These are phyloP conservation scores for Solenopsis invicta DNA, from an alignment of 1,140 invertebrate genomes.

Conservation along the genomic window DNA sequence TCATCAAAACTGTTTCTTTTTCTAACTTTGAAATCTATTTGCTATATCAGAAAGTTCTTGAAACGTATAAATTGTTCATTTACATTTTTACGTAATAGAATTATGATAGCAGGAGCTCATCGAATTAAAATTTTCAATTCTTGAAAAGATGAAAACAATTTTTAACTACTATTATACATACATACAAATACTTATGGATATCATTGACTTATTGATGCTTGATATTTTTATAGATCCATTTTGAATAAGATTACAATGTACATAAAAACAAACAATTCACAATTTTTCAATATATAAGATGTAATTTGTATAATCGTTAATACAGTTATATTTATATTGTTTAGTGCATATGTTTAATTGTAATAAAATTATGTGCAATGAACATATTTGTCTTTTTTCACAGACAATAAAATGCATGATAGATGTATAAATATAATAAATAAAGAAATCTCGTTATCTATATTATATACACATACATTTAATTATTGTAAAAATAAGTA, in stretches of 20 bases:
- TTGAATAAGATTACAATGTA: not conserved
- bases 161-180: not conserved
- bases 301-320: not conserved
- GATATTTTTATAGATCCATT: slow-evolving; percentile 24
- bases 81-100: not conserved
- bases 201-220: not conserved
- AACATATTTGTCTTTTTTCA: slow-evolving; percentile 2
- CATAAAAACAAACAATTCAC: not conserved
- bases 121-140: not conserved
- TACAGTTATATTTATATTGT: slow-evolving; percentile 6
- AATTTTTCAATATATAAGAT: slow-evolving; percentile 16
- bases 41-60: not conserved
- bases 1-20: not conserved
- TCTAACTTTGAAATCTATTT: not conserved
- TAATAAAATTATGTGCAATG: slow-evolving; percentile 37
- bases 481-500: not conserved
- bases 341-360: slow-evolving; percentile 13
- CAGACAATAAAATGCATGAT: not conserved
- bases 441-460: not conserved
- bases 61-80: not conserved
- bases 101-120: not conserved
- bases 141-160: not conserved
- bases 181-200: not conserved
- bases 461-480: not conserved
- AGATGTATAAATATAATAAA: not conserved